Base-by-base conservation (phyloP, 2,113 vertebrate genomes). In the Phocoena phocoena region DNA sequence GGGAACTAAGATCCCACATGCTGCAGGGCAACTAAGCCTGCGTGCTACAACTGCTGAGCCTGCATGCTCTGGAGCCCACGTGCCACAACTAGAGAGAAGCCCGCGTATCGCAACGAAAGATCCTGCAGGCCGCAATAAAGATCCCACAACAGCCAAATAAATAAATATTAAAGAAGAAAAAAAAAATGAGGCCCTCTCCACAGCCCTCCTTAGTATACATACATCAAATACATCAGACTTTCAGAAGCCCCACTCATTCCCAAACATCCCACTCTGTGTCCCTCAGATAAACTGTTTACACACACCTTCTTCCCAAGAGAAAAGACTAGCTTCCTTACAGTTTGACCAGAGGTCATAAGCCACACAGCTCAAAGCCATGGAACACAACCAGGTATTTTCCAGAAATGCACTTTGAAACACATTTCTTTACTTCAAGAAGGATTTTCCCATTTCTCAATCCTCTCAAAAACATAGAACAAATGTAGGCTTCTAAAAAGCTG, bases 241-340 rank as follows among this genome's bases (percentile, higher is more conserved):
- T 77, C 88, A 21, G 3, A 93, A 93, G 71, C 62, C 23, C 36
- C 36, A 81, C 17, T 38, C 44, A 58, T 28, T 68, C 87, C 47
- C 41, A 31, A 83, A 86, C 33, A 95, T 31, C 60, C 14, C 25
- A 47, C 31, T 41, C 70, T 4, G 2, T 67, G 28, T 47, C 95
- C 83, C 31, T 92, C 79, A 90, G 81, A 80, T 33, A 84, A 83
- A 87, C 1, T 10, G 7, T 44, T 53, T 60, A 67, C 0, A 83
- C 62, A 71, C 0, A 70, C 47, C 33, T 94, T 82, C 70, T 65
- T 68, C 83, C 63, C 41, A 68, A 63, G 31, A 97, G 47, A 67
- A 92, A 83, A 97, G 33, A 89, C 28, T n/a, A 67, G 33, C 44
- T 93, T 93, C 73, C 76, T 58, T 67, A 73, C 81, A 74, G 7